These are phyloP conservation scores for Nansenia antarctica DNA, from an alignment of 2,113 vertebrate genomes.

Conservation along the genomic window DNA sequence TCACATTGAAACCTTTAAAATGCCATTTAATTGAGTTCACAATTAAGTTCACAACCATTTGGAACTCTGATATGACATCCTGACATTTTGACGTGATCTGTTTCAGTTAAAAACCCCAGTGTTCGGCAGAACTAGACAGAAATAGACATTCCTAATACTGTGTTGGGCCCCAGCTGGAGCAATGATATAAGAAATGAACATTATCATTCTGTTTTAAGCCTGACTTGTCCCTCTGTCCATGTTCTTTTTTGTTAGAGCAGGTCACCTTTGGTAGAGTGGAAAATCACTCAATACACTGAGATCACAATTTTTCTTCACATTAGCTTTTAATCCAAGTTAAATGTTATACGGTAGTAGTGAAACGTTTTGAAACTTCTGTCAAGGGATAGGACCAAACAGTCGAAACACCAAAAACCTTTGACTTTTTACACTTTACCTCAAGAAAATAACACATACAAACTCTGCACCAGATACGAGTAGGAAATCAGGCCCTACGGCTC, in stretches of 20 bases:
- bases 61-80: background rate
- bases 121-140: background rate
- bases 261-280: background rate
- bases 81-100: background rate
- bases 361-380: no score
- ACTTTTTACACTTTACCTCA: background rate
- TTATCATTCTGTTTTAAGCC: no score
- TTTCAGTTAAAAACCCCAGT: background rate
- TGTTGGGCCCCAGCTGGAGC: background rate
- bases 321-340: no score
- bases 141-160: background rate
- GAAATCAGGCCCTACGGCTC: constrained; percentile 27
- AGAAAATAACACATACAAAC: constrained; percentile 26
- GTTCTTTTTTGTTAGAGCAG: no score
- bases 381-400: no score
- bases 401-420: background rate
- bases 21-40: background rate
- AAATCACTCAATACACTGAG: no score
- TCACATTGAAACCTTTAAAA: background rate
- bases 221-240: no score
- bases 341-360: background rate
- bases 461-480: constrained; percentile 34
- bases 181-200: background rate
- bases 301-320: no score
- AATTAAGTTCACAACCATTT: background rate